Evolutionary conservation across 2,797 vertebrate genomes (phyloP), one percentile per base, ranked within the genome.

Genomic region (Schizopygopsis malacanthus): DNA sequence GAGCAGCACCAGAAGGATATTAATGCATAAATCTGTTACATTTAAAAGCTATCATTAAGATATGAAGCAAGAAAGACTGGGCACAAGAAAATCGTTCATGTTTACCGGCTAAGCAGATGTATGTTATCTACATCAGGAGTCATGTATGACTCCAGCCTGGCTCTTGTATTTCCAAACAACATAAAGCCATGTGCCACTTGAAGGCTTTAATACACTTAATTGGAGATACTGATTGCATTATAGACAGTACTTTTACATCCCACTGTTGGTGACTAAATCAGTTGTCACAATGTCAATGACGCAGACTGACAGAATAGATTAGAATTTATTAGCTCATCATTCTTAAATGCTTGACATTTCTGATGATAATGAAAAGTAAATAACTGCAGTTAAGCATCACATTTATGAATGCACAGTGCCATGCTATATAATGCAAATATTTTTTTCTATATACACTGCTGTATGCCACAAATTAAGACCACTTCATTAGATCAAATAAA

Each of bases 81-180:
- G 70, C 3, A 15, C 22, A 45, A 72, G 15, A 43, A 0, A 54
- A 56, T 0, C 0, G 0, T 56, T 56, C 22, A n/a, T 59, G 22
- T 70, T 70, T 41, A 37, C 67, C 8, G 13, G 16, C 37, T 20
- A 41, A 41, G 18, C 67, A 41, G 39, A 39, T 2, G 69, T 5
- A 43, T 43, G 93, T 78, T 80, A 90, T 89, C 90, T 93, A 93
- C 94, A 94, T 93, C 90, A 90, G 91, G 90, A 92, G 86, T 90
- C 89, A 88, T 80, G 85, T 86, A 89, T 59, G 75, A 89, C 89
- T 90, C n/a, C 89, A 87, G 87, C 76, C 92, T 88, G 84, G 83
- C 86, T 86, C 28, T 52, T 37, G 4, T 2, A 37, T 67, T 65
- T 80, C 39, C 16, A 45, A 15, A 59, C 56, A 80, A 37, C 25